Evolutionary conservation across 2,888 invertebrate species (phyloP), one percentile per base, ranked within the genome.

Genomic region (Mimas tiliae): DNA sequence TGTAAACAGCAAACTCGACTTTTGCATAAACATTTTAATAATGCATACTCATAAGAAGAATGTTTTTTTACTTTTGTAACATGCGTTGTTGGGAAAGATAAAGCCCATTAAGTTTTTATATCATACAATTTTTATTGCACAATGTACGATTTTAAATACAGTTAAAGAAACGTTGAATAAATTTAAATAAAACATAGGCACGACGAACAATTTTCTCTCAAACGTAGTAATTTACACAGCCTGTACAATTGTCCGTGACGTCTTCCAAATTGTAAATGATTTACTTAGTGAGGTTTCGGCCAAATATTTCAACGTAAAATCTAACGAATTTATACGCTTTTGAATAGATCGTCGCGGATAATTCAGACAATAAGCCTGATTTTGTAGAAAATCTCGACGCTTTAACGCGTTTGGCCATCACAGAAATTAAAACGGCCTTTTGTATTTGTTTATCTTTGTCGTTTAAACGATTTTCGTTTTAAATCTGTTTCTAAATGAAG

Each of bases 341-440:
- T 66, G 70, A 77, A 76, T 69, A 75, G 73, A 78, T 75, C 73
- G 72, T 72, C 72, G 73, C 73, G 75, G 72, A 77, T 76, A 78
- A 78, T 74, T 70, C 64, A 66, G 65, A 67, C 69, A 68, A 75
- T 79, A 74, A 72, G 65, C 68, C 70, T 64, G 72, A 77, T 72
- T 74, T 70, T 68, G 52, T 67, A 62, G 70, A 69, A 72, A 75
- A 75, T 72, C 68, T 66, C 70, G 68, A 71, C 72, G 70, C 76
- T 76, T 75, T 74, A 76, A 72, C 72, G 67, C 80, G 79, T 80
- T 81, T 77, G 72, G 78, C 77, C 80, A 80, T 79, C 69, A 75
- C 76, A 78, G 75, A 76, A 78, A 81, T 82, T 80, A 79, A 76
- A 68, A 69, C 69, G 67, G 67, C 75, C 77, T 79, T 82, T 82